These are phyloP conservation scores for Mystacides longicornis DNA, from an alignment of 2,888 invertebrate species.

Conservation along the genomic window DNA sequence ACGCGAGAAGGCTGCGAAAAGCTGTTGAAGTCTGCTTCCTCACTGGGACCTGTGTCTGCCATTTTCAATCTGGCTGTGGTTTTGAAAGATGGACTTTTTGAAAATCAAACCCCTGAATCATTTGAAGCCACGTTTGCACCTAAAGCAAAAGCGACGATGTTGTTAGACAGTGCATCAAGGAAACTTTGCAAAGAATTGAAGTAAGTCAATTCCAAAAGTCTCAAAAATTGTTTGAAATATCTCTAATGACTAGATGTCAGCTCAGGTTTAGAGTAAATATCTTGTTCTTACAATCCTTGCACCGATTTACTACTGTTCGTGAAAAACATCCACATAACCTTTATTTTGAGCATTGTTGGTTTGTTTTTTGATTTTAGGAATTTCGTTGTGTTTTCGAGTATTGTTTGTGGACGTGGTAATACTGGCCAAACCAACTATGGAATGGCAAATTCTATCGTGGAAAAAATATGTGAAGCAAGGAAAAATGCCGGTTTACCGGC, in stretches of 20 bases:
- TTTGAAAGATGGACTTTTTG: slow-evolving; percentile 65
- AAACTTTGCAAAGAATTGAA: slow-evolving; percentile 46
- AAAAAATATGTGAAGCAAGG: slow-evolving; percentile 74
- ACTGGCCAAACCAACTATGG: slow-evolving; percentile 89
- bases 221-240: no score
- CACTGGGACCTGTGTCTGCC: slow-evolving; percentile 66
- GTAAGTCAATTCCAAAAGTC: slow-evolving; percentile 20
- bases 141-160: slow-evolving; percentile 73
- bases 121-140: slow-evolving; percentile 64
- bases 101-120: slow-evolving; percentile 64
- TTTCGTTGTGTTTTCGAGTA: slow-evolving; percentile 89
- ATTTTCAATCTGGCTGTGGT: slow-evolving; percentile 87
- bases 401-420: slow-evolving; percentile 86
- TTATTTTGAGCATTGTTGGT: no score
- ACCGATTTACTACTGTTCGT: no score
- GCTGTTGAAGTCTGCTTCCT: slow-evolving; percentile 57
- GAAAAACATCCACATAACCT: no score
- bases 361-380: slow-evolving; percentile 39
- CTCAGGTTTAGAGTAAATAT: no score
- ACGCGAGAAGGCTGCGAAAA: slow-evolving; percentile 59
- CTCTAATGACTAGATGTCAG: no score
- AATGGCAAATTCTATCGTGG: slow-evolving; percentile 85
- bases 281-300: no score
- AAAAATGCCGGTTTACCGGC: slow-evolving; percentile 63
- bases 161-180: slow-evolving; percentile 64